Conservation (phyloP, 2,797 vertebrate species). For the Molossus alvarezi region DNA sequence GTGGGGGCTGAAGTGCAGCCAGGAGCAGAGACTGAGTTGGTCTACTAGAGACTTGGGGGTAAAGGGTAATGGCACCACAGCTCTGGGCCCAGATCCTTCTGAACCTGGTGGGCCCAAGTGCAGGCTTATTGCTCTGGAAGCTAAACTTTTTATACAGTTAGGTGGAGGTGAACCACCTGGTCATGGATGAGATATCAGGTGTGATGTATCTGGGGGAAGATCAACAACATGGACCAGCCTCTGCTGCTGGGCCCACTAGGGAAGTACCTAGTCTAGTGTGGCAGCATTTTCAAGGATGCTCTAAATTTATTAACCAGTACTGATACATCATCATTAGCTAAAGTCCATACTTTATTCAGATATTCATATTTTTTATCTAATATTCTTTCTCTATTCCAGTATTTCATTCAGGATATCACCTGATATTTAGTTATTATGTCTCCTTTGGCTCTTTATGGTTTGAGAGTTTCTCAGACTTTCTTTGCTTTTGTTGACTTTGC, state of each 20-base stretch:
- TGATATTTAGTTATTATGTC: not conserved
- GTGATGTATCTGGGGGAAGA: not conserved
- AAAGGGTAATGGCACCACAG: not conserved
- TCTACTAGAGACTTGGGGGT: not conserved
- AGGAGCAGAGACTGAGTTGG: not conserved
- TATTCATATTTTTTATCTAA: conserved; percentile 46
- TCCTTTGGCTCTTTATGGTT: not conserved
- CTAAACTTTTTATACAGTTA: not conserved
- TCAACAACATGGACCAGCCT: not conserved
- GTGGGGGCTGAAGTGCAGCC: not conserved
- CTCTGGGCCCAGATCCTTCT: not conserved
- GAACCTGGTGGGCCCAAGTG: not conserved
- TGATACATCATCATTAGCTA: not conserved
- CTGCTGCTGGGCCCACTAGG: not conserved
- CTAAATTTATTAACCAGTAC: conserved; percentile 26
- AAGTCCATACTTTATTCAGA: conserved; percentile 6
- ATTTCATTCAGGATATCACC: not conserved
- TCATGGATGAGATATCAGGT: not conserved
- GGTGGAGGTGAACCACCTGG: not conserved
- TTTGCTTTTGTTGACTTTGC: not conserved
- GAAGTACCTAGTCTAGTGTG: not conserved
- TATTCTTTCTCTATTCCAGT: conserved; percentile 1
- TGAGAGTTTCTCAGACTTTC: not conserved
- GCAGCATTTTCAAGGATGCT: not conserved
- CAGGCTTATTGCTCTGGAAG: not conserved